Evolutionary conservation across 2,888 invertebrate species (phyloP), one percentile per base, ranked within the genome.

Genomic region (Phengaris arion): DNA sequence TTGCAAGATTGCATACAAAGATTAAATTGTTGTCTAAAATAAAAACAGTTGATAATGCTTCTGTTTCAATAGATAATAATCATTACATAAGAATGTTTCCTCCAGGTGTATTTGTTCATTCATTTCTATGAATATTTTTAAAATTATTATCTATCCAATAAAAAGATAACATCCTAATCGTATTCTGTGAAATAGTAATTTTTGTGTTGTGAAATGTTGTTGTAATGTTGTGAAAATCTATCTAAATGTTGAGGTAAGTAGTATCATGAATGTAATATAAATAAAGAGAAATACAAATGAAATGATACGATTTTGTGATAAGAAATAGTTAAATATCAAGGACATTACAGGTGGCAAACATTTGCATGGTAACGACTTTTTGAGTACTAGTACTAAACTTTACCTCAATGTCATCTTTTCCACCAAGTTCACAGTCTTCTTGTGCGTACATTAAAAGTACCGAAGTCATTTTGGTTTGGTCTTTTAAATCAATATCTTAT

Each of bases 381-480:
- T 12, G 6, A 64, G 35, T 12, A 45, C 9, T n/a, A n/a, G n/a
- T n/a, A 68, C 73, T 12, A 57, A 10, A 75, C 52, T 55, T 85
- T 88, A 93, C 93, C 88, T 93, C 89, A 15, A 93, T 89, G 73
- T 88, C 92, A 82, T 95, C 94, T 84, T 96, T 96, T 79, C 95
- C 96, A 69, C 96, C 96, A 59, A 94, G 90, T 83, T 96, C 96
- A 80, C 95, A 94, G 85, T 96, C 96, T 79, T 95, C 95, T 80
- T 95, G 94, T 52, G 94, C 92, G 79, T 95, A 92, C 87, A 96
- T 94, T 80, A 96, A 86, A 10, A 95, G 95, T 84, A 94, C 93
- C 74, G 94, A 86, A 81, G 94, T 91, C 92, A 93, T 92, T 76
- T 79, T 86, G 75, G 52, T 55, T 35, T 22, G 12, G 35, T 64